Conservation (phyloP, 2,113 vertebrate genomes). For the Cyanistes caeruleus region DNA sequence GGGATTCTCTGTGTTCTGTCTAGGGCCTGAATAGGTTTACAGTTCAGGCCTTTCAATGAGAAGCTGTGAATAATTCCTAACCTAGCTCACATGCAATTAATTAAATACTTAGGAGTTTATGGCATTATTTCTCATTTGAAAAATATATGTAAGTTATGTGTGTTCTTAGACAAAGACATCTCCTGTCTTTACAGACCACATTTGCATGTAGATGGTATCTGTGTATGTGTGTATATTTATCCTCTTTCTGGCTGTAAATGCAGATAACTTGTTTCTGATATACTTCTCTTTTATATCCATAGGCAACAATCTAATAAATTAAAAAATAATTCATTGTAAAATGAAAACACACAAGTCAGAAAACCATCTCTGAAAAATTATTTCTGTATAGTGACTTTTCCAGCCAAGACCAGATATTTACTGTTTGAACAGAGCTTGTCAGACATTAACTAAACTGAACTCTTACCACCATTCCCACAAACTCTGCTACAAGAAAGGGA, state of each 20-base stretch:
- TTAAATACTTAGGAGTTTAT: neutral
- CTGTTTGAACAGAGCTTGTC: neutral
- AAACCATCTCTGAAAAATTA: neutral
- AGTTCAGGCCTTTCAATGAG: neutral
- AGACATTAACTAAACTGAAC: neutral
- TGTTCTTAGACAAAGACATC: neutral
- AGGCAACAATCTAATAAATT: neutral
- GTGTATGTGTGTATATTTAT: neutral
- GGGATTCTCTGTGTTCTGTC: neutral
- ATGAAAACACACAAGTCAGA: neutral
- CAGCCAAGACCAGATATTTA: neutral
- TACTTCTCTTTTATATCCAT: neutral
- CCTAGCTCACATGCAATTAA: neutral
- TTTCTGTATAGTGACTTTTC: neutral
- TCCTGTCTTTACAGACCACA: neutral
- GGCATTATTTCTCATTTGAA: neutral
- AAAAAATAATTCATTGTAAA: neutral
- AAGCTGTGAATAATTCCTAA: neutral
- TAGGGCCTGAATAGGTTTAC: neutral
- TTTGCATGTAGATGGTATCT: neutral
- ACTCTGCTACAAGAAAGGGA: neutral
- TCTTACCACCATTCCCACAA: neutral
- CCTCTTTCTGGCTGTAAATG: neutral
- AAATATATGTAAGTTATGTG: neutral
- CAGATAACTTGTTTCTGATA: neutral